phyloP scores from a whole-genome alignment of 2,797 vertebrate genomes.

The Synaphobranchus kaupii region DNA sequence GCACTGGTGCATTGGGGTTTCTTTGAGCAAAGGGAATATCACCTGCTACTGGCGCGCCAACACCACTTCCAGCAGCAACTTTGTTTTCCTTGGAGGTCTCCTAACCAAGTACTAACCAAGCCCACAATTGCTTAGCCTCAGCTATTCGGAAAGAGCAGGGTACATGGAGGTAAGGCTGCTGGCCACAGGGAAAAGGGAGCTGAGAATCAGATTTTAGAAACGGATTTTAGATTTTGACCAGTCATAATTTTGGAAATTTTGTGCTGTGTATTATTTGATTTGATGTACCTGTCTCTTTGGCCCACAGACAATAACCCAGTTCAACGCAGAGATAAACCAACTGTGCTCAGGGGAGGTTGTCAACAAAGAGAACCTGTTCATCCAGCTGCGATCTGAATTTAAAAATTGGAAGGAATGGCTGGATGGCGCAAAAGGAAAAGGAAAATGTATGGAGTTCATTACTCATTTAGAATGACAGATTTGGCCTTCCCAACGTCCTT shows the following conservation, averaged over 20 bases:
- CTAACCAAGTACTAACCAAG: too few relatives aligned
- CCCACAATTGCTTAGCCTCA: too few relatives aligned
- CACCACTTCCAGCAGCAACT: too few relatives aligned
- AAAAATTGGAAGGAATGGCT: constrained; percentile 42
- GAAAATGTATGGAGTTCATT: constrained; percentile 28
- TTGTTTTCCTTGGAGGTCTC: too few relatives aligned
- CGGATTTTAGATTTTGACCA: background rate
- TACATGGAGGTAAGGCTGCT: too few relatives aligned
- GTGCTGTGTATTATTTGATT: background rate
- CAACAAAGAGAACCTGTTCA: constrained; percentile 39
- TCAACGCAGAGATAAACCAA: constrained; percentile 29
- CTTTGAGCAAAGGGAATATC: too few relatives aligned
- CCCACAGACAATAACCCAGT: constrained; percentile 24
- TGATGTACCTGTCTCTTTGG: background rate
- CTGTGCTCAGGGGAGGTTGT: constrained; percentile 27
- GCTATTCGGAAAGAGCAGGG: too few relatives aligned
- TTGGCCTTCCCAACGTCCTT: background rate
- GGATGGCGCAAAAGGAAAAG: constrained; percentile 26
- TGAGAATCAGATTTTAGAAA: background rate
- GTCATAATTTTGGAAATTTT: background rate
- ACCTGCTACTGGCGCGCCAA: too few relatives aligned
- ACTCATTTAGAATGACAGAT: background rate
- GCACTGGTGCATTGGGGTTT: too few relatives aligned
- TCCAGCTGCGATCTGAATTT: constrained; percentile 39
- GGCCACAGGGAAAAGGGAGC: background rate